Conservation (phyloP, 2,888 invertebrate species). For the Mimachlamys varia region DNA sequence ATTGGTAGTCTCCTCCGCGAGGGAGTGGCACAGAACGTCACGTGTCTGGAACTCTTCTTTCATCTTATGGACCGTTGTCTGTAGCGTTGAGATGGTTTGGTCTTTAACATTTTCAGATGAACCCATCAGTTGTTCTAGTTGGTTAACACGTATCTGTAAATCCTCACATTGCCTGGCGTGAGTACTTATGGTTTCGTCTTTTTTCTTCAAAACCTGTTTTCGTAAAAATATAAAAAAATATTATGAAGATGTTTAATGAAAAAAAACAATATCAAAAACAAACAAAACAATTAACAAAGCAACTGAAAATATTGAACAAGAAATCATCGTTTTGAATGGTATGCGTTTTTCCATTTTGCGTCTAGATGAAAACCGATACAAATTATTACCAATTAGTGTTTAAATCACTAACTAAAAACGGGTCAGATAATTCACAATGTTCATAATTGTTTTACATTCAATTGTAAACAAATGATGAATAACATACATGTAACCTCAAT, state of each 20-base stretch:
- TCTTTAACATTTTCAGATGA: conserved; percentile 68
- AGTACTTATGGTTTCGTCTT: background rate
- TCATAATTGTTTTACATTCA: no score
- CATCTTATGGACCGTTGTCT: conserved; percentile 56
- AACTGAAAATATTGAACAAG: no score
- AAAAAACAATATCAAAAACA: background rate
- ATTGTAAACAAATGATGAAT: no score
- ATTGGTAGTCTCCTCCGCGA: conserved; percentile 59
- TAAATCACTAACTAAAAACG: no score
- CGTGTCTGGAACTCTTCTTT: conserved; percentile 56
- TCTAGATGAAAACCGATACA: no score
- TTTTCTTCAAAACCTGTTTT: conserved; percentile 21
- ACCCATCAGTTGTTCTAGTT: conserved; percentile 57
- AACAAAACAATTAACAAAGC: no score
- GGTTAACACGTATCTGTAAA: conserved; percentile 8
- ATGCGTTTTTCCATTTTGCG: no score
- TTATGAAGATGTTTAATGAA: background rate
- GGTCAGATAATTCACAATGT: no score
- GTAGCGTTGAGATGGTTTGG: conserved; percentile 58
- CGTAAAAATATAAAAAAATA: background rate
- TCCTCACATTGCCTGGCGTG: background rate
- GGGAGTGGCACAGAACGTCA: conserved; percentile 56
- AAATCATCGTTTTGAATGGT: no score
- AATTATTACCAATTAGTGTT: no score
- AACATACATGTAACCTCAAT: no score